These are phyloP conservation scores for Oreotragus oreotragus DNA, from an alignment of 2,113 vertebrate genomes.

Conservation along the genomic window DNA sequence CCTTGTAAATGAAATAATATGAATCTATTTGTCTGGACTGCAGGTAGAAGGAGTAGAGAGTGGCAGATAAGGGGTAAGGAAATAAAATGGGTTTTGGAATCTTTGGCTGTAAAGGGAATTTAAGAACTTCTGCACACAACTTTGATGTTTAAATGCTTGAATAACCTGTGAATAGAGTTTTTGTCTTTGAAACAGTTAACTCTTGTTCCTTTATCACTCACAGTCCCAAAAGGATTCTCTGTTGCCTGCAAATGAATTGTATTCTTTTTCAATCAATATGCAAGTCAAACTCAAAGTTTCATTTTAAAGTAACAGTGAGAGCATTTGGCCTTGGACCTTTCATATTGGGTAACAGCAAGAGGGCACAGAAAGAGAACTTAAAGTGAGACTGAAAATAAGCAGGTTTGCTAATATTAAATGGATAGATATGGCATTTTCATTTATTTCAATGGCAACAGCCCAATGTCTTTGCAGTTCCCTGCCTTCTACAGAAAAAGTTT, in stretches of 20 bases:
- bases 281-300: conserved; percentile 13
- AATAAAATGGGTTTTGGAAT: neutral
- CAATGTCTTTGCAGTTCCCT: conserved; percentile 37
- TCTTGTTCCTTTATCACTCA: neutral
- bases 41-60: neutral
- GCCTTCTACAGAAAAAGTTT: conserved; percentile 21
- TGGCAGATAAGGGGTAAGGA: neutral
- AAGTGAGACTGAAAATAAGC: conserved; percentile 56
- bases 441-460: conserved; percentile 61
- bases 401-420: conserved; percentile 19
- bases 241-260: neutral
- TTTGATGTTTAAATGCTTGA: neutral
- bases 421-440: conserved; percentile 66
- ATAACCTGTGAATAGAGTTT: neutral
- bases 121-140: neutral
- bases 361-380: conserved; percentile 43
- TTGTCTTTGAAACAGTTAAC: neutral
- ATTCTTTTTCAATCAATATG: conserved; percentile 29
- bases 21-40: neutral
- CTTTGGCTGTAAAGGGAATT: neutral
- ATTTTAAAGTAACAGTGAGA: conserved; percentile 34
- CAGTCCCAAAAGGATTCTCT: neutral
- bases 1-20: neutral
- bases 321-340: conserved; percentile 40
- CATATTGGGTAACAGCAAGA: conserved; percentile 50